phyloP scores from a whole-genome alignment of 1,140 invertebrate species.

The Drosophila repleta region DNA sequence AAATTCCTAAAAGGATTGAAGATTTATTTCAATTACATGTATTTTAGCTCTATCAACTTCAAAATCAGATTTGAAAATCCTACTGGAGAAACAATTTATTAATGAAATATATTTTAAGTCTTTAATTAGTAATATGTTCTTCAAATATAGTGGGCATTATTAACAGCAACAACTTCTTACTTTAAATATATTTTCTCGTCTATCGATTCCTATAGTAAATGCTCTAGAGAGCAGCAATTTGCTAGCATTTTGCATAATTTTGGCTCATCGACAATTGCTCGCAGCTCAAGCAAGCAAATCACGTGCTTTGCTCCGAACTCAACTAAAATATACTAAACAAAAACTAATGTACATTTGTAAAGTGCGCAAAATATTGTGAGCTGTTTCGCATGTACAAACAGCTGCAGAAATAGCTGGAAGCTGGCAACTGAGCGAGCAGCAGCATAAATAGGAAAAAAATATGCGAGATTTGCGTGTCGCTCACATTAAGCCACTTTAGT shows the following conservation, averaged over 20 bases:
- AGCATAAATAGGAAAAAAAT: conserved; percentile 50
- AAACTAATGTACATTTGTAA: conserved; percentile 63
- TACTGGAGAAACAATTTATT: too few species aligned
- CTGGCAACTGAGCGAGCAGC: conserved; percentile 23
- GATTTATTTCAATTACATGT: too few species aligned
- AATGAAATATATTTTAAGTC: too few species aligned
- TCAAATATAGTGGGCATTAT: too few species aligned
- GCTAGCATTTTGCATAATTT: neutral
- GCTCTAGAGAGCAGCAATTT: neutral
- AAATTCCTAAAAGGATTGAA: too few species aligned
- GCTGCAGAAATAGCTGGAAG: conserved; percentile 49
- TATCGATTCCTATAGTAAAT: too few species aligned
- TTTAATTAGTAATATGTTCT: too few species aligned
- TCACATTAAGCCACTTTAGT: conserved; percentile 27
- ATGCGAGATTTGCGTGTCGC: conserved; percentile 33
- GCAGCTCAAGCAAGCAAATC: conserved; percentile 63
- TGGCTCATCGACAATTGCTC: too few species aligned
- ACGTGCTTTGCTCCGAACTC: conserved; percentile 63
- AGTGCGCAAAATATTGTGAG: conserved; percentile 47
- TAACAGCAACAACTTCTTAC: too few species aligned
- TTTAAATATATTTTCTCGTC: too few species aligned
- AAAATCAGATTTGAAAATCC: too few species aligned
- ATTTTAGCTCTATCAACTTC: too few species aligned
- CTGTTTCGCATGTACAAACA: conserved; percentile 55
- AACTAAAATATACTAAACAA: conserved; percentile 31